Base-by-base conservation (phyloP, 2,888 invertebrate species). In the Dysmachus trigonus region DNA sequence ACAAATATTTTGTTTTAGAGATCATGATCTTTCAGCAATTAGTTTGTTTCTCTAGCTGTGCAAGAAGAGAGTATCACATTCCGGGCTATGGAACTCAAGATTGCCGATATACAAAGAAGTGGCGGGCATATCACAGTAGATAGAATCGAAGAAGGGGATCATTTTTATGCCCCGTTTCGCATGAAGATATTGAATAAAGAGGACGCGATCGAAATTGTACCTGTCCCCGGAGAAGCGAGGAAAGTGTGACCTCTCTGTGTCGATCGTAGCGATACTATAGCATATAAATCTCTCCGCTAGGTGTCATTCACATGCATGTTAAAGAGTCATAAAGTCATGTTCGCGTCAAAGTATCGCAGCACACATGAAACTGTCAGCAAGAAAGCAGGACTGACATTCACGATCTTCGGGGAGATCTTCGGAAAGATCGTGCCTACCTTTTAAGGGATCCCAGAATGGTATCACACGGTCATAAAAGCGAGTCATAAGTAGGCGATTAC, bases 251-350 rank as follows among this genome's bases (percentile, higher is more conserved):
- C 77, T 7, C 22, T 41, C 30, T 51, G 47, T 47, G n/a, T 47
- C 30, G 77, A 77, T 27, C 7, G 18, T 30, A 77, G 15, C 15
- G 77, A 30, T 77, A 1, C 35, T n/a, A 27, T 2, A 18, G 62
- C 27, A 47, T 77, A 47, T 77, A 47, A 77, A 47, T 77, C 77
- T 27, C 53, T 53, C 81, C 73, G 18, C 53, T 38, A 81, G 72
- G 62, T 86, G 86, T 87, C 87, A 87, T 84, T 84, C 83, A 83
- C 84, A 84, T 77, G 86, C 77, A 87, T 86, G 79, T 87, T 86
- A 73, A 51, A 51, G 38, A 85, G 85, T 85, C 85, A 85, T 85
- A 85, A 85, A 74, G 51, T 73, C 73, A 74, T 85, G 85, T 85
- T 41, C 73, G 74, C 74, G 85, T 85, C 85, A 85, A 83, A 51